These are phyloP conservation scores for Cyprinodon brontotheroides DNA, from an alignment of 2,113 vertebrate species.

Conservation along the genomic window DNA sequence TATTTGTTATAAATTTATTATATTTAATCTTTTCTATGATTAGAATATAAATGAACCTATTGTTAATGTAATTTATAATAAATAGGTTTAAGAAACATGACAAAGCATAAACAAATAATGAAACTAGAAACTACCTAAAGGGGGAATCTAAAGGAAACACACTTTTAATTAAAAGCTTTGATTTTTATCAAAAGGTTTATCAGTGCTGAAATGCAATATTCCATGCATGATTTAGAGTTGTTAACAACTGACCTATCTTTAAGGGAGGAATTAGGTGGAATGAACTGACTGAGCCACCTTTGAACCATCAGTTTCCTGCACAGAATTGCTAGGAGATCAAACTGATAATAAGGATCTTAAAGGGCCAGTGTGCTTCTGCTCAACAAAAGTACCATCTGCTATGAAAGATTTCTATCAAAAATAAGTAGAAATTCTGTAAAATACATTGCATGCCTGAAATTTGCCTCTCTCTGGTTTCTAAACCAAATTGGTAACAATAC, in stretches of 20 bases:
- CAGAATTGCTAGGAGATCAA: neutral
- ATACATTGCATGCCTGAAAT: no score
- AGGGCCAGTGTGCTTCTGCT: neutral
- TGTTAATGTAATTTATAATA: no score
- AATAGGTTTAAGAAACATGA: no score
- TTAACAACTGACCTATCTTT: neutral
- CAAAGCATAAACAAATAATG: no score
- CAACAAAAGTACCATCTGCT: neutral
- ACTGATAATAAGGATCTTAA: neutral
- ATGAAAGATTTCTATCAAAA: neutral
- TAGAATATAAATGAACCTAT: no score
- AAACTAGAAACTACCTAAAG: no score
- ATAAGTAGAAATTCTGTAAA: no score
- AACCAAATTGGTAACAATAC: no score
- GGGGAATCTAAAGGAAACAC: no score
- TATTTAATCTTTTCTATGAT: no score
- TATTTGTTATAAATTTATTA: no score
- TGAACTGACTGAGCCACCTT: neutral
- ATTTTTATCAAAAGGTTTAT: neutral
- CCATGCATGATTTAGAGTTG: neutral
- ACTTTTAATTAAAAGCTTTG: neutral
- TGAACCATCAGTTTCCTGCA: neutral
- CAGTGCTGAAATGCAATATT: neutral
- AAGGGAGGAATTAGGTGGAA: neutral
- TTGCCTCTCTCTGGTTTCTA: no score